Evolutionary conservation across 2,797 vertebrate species (phyloP), one percentile per base, ranked within the genome.

Genomic region (Florisuga fusca): DNA sequence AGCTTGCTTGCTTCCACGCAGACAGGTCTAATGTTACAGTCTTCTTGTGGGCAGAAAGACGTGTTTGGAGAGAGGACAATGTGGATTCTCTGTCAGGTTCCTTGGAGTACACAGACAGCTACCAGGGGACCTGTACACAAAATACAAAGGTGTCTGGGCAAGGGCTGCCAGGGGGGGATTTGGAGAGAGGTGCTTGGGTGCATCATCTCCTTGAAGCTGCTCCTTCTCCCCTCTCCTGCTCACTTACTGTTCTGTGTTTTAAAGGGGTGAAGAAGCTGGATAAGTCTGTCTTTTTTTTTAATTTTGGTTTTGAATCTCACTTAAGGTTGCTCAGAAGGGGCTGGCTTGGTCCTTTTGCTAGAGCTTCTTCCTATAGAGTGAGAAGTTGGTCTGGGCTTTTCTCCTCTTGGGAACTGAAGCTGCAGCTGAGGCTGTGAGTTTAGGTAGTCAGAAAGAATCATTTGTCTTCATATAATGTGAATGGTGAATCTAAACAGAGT

Each of bases 401-500:
- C 0, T 71, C 73, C 14, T 78, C 79, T 84, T 2, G 1, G 54
- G 74, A 81, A 68, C 72, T 43, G 3, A 31, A 66, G 61, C 75
- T 84, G 84, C 59, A 63, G 72, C 62, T 63, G 31, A 89, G 71
- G 75, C 68, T 46, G 76, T 27, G 46, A 68, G 62, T 84, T 92
- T 81, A 27, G 22, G 66, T 62, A 91, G 91, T 90, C 83, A 88
- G 69, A 19, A 95, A 77, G 48, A 69, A 76, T 78, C 83, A 25
- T 69, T 88, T 95, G 76, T 84, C 80, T 88, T 84, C 73, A 76
- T 72, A 53, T 90, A 94, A 81, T 16, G 43, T 88, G 93, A 93
- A 76, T 93, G 93, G 83, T 90, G 85, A 91, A 81, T 91, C 85
- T 71, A 34, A 1, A 1, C 19, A 21, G 64, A 83, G 33, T 64